These are phyloP conservation scores for Aegithalos caudatus DNA, from an alignment of 2,113 vertebrate genomes.

Conservation along the genomic window DNA sequence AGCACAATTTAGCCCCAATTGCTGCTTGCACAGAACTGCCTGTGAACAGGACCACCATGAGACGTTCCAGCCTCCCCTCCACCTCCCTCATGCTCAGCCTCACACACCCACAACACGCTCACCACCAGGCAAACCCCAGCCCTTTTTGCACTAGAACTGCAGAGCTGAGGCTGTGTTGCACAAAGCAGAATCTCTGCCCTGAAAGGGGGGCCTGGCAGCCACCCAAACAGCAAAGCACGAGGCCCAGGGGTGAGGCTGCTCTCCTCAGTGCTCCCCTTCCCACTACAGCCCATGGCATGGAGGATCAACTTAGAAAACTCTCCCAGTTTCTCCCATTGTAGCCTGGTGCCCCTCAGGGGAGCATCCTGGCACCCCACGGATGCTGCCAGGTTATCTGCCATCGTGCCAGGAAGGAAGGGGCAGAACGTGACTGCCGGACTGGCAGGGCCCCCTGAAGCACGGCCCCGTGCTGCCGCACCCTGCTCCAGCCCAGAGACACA, in stretches of 20 bases:
- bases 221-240: rapidly evolving
- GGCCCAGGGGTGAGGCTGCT: neutral
- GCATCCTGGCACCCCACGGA: rapidly evolving
- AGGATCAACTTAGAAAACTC: neutral
- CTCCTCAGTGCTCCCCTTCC: neutral
- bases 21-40: neutral
- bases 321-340: neutral
- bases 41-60: neutral
- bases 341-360: rapidly evolving
- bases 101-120: rapidly evolving
- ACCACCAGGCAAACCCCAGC: neutral
- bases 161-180: neutral
- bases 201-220: rapidly evolving
- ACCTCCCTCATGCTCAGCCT: neutral
- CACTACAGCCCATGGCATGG: rapidly evolving
- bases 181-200: neutral
- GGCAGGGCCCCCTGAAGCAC: rapidly evolving
- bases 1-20: neutral
- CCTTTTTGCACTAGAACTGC: neutral
- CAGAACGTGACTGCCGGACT: rapidly evolving
- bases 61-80: rapidly evolving
- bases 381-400: rapidly evolving
- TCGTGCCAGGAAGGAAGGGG: neutral
- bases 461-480: neutral
- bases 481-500: neutral